Conservation (phyloP, 2,113 vertebrate genomes). For the Romanogobio albipinnatus region DNA sequence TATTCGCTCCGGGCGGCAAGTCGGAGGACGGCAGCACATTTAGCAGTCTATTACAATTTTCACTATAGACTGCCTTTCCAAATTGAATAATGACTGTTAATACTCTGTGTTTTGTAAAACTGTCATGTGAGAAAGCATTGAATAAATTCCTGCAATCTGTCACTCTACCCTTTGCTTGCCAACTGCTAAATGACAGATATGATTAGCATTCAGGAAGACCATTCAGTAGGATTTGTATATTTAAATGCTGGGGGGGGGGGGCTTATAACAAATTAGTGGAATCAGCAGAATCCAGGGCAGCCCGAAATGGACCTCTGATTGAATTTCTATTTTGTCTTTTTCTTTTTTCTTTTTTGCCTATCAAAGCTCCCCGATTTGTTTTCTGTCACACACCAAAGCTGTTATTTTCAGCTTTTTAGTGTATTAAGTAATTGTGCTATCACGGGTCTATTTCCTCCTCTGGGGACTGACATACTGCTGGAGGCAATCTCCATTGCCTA, state of each 20-base stretch:
- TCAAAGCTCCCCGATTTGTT: slow-evolving; percentile 42
- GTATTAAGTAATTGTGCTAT: slow-evolving; percentile 69
- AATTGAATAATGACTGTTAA: slow-evolving; percentile 46
- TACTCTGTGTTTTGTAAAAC: slow-evolving; percentile 20
- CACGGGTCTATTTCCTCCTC: slow-evolving; percentile 71
- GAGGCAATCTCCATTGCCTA: slow-evolving; percentile 69
- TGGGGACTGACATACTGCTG: slow-evolving; percentile 68
- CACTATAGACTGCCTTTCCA: slow-evolving; percentile 41
- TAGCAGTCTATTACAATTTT: slow-evolving; percentile 43
- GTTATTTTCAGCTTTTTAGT: slow-evolving; percentile 51
- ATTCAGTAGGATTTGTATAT: slow-evolving; percentile 40
- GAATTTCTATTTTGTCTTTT: slow-evolving; percentile 46
- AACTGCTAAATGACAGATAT: slow-evolving; percentile 43
- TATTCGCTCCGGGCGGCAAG: background rate
- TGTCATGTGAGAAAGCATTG: slow-evolving; percentile 20
- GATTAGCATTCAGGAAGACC: slow-evolving; percentile 54
- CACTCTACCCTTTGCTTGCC: slow-evolving; percentile 44
- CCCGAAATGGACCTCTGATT: slow-evolving; percentile 52
- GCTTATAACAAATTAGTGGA: slow-evolving; percentile 52
- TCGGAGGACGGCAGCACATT: slow-evolving; percentile 1
- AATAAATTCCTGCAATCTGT: slow-evolving; percentile 52
- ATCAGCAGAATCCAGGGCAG: slow-evolving; percentile 46
- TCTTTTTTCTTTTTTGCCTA: slow-evolving; percentile 19
- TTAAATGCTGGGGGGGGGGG: slow-evolving; percentile 29
- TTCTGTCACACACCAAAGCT: slow-evolving; percentile 44